phyloP scores from a whole-genome alignment of 2,888 invertebrate genomes.

The Euplexia lucipara region DNA sequence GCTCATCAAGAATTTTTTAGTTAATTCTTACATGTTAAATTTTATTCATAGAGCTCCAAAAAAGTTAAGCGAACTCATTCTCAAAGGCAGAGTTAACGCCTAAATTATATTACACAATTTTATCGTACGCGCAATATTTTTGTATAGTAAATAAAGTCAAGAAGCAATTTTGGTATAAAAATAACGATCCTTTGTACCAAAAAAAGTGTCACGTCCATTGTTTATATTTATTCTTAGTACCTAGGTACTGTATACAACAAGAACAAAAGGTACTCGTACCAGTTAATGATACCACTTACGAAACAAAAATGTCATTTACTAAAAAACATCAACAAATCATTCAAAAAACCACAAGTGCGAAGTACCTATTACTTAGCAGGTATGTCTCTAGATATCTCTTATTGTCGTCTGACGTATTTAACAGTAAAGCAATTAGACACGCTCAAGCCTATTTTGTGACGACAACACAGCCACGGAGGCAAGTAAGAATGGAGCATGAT shows the following conservation, averaged over 20 bases:
- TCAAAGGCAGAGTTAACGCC: not conserved
- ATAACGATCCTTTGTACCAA: too few relatives aligned
- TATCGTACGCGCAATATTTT: not conserved
- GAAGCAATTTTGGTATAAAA: too few relatives aligned
- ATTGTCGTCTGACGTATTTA: constrained; percentile 7
- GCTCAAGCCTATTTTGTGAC: not conserved
- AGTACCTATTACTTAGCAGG: constrained; percentile 8
- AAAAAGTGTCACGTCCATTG: not conserved
- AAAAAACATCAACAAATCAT: constrained; percentile 23
- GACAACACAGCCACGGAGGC: not conserved
- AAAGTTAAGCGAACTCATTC: not conserved
- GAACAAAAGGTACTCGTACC: not conserved
- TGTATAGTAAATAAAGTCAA: not conserved
- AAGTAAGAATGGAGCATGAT: constrained; percentile 2
- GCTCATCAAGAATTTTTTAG: too few relatives aligned
- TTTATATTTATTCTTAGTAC: too few relatives aligned
- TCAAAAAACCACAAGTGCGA: constrained; percentile 32
- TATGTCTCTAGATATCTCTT: constrained; percentile 1
- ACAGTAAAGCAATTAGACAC: not conserved
- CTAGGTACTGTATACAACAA: constrained; percentile 8
- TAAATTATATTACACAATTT: not conserved
- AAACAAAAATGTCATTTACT: constrained; percentile 19
- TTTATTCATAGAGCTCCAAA: constrained; percentile 4
- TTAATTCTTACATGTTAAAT: too few relatives aligned
- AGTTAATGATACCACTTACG: constrained; percentile 6